Base-by-base conservation (phyloP, 2,888 invertebrate species). In the Sinotaia quadrata region DNA sequence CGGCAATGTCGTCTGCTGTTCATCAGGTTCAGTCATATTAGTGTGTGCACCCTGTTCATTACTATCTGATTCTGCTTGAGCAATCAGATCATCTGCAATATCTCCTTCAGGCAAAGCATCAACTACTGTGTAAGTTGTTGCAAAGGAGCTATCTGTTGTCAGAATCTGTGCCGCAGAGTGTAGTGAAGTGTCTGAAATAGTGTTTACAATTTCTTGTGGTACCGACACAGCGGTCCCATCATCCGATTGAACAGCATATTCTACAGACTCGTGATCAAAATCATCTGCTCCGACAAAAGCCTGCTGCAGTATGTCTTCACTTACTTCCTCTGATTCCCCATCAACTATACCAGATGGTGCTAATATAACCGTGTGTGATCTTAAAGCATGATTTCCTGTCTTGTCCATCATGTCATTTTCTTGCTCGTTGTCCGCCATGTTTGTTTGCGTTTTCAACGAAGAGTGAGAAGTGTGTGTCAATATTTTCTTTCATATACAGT, bases 281-380 rank as follows among this genome's bases (percentile, higher is more conserved):
- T 72, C 61, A 74, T 76, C 27, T 79, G 83, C 83, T 65, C 84
- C 85, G 34, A 77, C 84, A 18, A 87, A 72, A 24, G 85, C 85
- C 73, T 84, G 82, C 44, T 82, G 83, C 33, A 86, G 70, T 51
- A 85, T 81, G 57, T 85, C 85, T 52, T 81, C 82, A 65, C 73
- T 77, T 24, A 75, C 77, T 15, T 74, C 77, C 49, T 71, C 78
- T 4, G 67, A 70, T 24, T 68, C 75, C 29, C 49, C 62, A 37
- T 52, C 58, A 29, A 34, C 49, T 34, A 72, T 67, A 59, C 67
- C 69, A 24, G 52, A 67, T 54, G 68, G 68, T 27, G 76, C 47
- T 21, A 72, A 66, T 34, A 73, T 75, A 8, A 73, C 71, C 10
- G 63, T 73, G 52, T 72, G 73, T n/a, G 66, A 67, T 31, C 47